A percentile compares a stretch with the other conserved stretches of the same genome.
phyloP scores from a whole-genome alignment of 2,888 invertebrate genomes.

The Mythimna albipuncta region DNA sequence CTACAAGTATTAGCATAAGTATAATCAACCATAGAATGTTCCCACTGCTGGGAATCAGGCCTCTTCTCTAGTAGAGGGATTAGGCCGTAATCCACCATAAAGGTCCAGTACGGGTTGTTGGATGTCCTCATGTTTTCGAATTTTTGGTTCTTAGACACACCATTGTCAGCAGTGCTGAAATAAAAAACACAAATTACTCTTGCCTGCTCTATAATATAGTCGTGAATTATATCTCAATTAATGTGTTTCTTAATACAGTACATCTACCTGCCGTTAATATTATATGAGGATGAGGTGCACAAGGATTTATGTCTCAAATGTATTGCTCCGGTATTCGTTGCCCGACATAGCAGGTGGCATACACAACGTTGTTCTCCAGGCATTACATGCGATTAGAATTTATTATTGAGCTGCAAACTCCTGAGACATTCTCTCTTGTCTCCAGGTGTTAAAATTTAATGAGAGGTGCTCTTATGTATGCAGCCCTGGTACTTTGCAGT shows the following conservation, averaged over 20 bases:
- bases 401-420: constrained; percentile 41
- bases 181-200: too few species aligned
- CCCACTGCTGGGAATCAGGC: too few species aligned
- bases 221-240: not conserved
- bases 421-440: constrained; percentile 8
- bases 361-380: constrained; percentile 27
- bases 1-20: too few species aligned
- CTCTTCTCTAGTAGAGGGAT: too few species aligned
- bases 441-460: constrained; percentile 12
- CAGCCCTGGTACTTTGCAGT: not conserved
- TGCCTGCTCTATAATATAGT: too few species aligned
- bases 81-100: too few species aligned
- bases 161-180: too few species aligned
- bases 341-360: constrained; percentile 26
- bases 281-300: constrained; percentile 1
- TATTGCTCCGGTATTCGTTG: constrained; percentile 15
- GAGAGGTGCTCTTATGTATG: not conserved
- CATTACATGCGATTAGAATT: constrained; percentile 50
- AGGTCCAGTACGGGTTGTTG: too few species aligned
- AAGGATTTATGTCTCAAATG: constrained; percentile 27
- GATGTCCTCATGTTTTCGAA: too few species aligned
- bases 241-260: not conserved
- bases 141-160: too few species aligned
- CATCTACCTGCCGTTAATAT: not conserved
- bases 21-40: too few species aligned